Evolutionary conservation across 2,888 invertebrate species (phyloP).

Genomic region (Conus canariensis): DNA sequence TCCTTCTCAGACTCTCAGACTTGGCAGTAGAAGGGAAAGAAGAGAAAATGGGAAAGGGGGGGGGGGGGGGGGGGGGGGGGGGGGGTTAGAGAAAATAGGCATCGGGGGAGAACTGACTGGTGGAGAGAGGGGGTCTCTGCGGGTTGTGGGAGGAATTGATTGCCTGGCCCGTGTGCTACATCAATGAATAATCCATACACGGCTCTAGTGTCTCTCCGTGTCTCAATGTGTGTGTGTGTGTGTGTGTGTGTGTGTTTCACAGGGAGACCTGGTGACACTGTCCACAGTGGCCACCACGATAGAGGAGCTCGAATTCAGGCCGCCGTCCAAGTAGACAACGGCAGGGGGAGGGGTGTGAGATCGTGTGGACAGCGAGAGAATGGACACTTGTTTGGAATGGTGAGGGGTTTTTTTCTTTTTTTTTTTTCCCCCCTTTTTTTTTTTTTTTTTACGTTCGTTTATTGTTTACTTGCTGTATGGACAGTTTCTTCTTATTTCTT

Average conservation of each 20-base stretch:
- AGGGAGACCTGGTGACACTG: conserved; percentile 15
- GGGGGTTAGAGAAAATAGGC: too few relatives aligned
- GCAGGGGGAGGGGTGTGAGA: neutral
- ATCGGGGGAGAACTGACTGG: too few relatives aligned
- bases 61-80: neutral
- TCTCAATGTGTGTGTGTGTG: neutral
- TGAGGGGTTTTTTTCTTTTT: neutral
- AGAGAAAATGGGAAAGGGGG: conserved; percentile 3
- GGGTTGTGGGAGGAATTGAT: conserved; percentile 13
- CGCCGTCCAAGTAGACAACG: conserved; percentile 51
- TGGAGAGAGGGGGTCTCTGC: too few relatives aligned
- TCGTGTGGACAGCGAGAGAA: neutral
- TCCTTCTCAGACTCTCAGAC: neutral
- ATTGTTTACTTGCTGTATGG: neutral
- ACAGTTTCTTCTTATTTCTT: neutral
- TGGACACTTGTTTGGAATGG: neutral
- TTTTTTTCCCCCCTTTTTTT: neutral
- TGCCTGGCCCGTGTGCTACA: conserved; percentile 8
- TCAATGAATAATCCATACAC: conserved; percentile 30
- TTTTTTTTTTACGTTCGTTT: neutral
- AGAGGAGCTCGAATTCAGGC: conserved; percentile 50
- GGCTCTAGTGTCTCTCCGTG: conserved; percentile 16
- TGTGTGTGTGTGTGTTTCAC: neutral
- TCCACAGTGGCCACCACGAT: conserved; percentile 23
- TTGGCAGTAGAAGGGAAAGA: neutral